A percentile compares a stretch with the other conserved stretches of the same genome.
Evolutionary conservation across 2,888 invertebrate species (phyloP).

Genomic region (Xanthia togata): DNA sequence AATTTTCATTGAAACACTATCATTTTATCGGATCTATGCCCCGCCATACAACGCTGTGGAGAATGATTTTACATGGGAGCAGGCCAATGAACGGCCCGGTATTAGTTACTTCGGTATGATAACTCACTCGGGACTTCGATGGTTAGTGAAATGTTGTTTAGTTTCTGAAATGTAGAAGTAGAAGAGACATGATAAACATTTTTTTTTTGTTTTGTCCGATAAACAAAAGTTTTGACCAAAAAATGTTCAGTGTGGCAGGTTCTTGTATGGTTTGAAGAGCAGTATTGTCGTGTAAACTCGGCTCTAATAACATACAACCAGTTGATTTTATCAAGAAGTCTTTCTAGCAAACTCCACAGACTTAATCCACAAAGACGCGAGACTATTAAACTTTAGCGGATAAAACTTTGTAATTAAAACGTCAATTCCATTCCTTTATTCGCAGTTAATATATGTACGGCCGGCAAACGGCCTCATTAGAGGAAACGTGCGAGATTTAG

Average conservation of each 20-base stretch:
- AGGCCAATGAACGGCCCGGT: neutral
- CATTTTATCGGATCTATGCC: conserved; percentile 18
- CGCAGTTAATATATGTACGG: neutral
- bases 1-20: conserved; percentile 24
- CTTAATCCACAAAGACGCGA: neutral
- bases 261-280: neutral
- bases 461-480: conserved; percentile 1
- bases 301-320: neutral
- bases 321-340: neutral
- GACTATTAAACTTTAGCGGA: neutral
- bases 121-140: neutral
- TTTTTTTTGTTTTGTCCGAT: too few species aligned
- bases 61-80: neutral
- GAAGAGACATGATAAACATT: neutral
- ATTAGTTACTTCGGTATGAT: neutral
- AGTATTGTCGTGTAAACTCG: neutral
- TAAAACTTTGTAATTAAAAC: conserved; percentile 22
- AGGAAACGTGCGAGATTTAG: conserved; percentile 22
- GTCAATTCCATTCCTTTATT: neutral
- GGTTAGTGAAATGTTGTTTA: neutral
- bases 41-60: neutral
- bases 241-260: neutral
- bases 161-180: neutral
- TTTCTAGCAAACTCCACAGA: neutral
- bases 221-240: neutral